A percentile compares a stretch with the other conserved stretches of the same genome.
Conservation (phyloP, 2,113 vertebrate species). For the Sisor rabdophorus region DNA sequence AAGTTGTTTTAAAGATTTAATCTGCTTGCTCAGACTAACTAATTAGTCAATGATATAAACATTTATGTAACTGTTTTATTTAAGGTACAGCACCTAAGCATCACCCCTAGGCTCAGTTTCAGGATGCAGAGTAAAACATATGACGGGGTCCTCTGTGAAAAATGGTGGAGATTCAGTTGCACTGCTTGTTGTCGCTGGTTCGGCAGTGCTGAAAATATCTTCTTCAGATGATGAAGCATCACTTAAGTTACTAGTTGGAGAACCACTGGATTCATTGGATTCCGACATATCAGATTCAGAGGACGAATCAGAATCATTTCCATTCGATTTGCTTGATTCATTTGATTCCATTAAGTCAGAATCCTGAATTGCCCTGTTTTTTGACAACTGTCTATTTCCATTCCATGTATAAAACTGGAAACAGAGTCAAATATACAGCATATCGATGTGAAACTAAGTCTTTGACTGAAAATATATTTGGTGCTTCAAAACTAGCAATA, state of each 20-base stretch:
- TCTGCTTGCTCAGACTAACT: background rate
- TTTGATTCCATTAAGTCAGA: constrained; percentile 16
- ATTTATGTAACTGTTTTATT: background rate
- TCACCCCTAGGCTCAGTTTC: constrained; percentile 14
- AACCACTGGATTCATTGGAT: constrained; percentile 18
- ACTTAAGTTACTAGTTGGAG: constrained; percentile 13
- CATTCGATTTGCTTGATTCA: constrained; percentile 15
- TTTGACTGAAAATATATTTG: background rate
- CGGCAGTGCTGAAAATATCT: background rate
- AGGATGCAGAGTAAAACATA: constrained; percentile 1
- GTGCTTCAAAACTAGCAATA: background rate
- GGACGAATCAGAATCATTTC: background rate
- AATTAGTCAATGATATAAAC: background rate
- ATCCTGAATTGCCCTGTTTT: background rate
- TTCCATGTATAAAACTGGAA: constrained; percentile 11
- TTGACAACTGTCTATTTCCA: background rate
- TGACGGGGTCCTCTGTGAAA: background rate
- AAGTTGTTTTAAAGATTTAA: background rate
- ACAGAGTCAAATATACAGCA: background rate
- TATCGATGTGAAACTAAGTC: background rate
- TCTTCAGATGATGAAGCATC: constrained; percentile 42
- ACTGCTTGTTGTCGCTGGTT: background rate
- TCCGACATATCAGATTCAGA: constrained; percentile 18
- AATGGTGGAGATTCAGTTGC: background rate
- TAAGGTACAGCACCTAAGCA: background rate